These are phyloP conservation scores for Morone saxatilis DNA, from an alignment of 2,113 vertebrate species.

Conservation along the genomic window DNA sequence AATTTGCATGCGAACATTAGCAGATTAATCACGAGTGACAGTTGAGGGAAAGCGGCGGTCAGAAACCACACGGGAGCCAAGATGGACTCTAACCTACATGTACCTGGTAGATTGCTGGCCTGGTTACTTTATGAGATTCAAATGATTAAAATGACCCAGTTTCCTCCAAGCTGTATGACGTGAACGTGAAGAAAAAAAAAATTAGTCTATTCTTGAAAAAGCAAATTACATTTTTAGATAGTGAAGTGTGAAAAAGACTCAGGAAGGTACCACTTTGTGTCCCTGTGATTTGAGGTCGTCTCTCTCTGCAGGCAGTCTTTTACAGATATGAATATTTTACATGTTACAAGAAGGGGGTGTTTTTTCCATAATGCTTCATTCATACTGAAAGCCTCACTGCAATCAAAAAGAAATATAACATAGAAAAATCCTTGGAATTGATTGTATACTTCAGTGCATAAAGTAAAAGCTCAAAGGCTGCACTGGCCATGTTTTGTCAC, in stretches of 20 bases:
- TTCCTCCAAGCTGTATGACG: constrained; percentile 34
- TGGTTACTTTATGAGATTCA: constrained; percentile 71
- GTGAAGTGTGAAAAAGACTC: constrained; percentile 1
- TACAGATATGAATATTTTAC: constrained; percentile 31
- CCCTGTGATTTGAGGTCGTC: constrained; percentile 25
- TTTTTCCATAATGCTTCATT: background rate
- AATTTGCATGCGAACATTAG: constrained; percentile 83
- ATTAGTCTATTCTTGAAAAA: constrained; percentile 30
- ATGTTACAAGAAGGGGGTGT: background rate
- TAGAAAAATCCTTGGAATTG: background rate
- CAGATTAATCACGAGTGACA: constrained; percentile 85
- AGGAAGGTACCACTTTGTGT: constrained; percentile 27
- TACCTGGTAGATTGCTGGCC: constrained; percentile 61
- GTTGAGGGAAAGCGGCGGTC: constrained; percentile 64
- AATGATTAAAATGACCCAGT: constrained; percentile 71
- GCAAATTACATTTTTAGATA: constrained; percentile 44
- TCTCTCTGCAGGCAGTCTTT: constrained; percentile 14
- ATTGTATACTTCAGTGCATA: constrained; percentile 2
- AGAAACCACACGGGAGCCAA: constrained; percentile 66
- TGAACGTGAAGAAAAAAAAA: constrained; percentile 2
- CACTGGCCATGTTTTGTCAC: background rate
- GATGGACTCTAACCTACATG: constrained; percentile 80
- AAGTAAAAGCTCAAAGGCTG: constrained; percentile 22
- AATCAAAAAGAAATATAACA: background rate
- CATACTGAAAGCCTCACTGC: constrained; percentile 14